A percentile compares a stretch with the other conserved stretches of the same genome.
phyloP scores from a whole-genome alignment of 2,113 vertebrate genomes.

The Pachyramphus minor region DNA sequence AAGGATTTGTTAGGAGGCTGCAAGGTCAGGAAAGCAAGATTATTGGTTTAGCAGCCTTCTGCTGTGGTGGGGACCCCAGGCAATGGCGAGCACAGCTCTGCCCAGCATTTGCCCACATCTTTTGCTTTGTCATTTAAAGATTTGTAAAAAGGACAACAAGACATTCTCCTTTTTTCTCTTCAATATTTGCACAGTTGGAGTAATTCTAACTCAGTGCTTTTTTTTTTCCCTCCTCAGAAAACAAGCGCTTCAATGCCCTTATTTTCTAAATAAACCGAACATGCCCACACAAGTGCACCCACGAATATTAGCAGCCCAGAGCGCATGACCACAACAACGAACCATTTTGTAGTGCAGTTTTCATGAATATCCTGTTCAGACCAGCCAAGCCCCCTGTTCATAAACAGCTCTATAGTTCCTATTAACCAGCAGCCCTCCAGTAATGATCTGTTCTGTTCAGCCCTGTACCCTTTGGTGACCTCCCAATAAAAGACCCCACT shows the following conservation, averaged over 20 bases:
- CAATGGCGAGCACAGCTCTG: not conserved
- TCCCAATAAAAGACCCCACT: constrained; percentile 53
- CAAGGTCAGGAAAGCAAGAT: constrained; percentile 37
- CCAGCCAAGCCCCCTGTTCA: constrained; percentile 28
- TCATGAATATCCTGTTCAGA: constrained; percentile 62
- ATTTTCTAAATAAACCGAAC: constrained; percentile 67
- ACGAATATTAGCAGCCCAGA: constrained; percentile 38
- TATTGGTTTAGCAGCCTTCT: constrained; percentile 48
- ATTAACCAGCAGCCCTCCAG: constrained; percentile 44
- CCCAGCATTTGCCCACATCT: not conserved
- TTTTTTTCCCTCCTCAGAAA: constrained; percentile 8
- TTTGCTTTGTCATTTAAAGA: constrained; percentile 37
- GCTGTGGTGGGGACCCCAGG: not conserved
- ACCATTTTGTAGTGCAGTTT: not conserved
- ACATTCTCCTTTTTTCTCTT: constrained; percentile 30
- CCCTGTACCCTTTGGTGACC: constrained; percentile 47
- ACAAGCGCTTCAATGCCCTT: constrained; percentile 62
- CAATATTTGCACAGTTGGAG: constrained; percentile 52
- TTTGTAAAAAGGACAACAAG: constrained; percentile 6
- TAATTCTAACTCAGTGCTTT: constrained; percentile 13
- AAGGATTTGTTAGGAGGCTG: constrained; percentile 39
- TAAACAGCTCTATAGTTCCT: constrained; percentile 54
- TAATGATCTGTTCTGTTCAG: constrained; percentile 32
- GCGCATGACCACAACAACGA: constrained; percentile 58
- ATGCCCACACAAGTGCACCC: constrained; percentile 63